Evolutionary conservation across 2,888 invertebrate species (phyloP).

Genomic region (Chromoteleia sp.): DNA sequence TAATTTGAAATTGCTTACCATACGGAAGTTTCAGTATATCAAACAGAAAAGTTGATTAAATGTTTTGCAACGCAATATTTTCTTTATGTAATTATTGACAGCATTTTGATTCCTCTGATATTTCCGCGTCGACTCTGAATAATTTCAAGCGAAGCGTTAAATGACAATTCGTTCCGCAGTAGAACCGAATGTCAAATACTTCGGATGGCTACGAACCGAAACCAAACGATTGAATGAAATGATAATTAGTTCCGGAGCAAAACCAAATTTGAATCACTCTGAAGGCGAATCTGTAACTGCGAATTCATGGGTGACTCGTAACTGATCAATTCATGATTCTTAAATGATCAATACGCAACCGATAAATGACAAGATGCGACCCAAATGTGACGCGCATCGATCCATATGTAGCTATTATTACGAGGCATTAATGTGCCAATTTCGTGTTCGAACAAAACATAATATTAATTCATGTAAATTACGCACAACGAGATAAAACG

Average conservation of each 20-base stretch:
- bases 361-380: constrained; percentile 35
- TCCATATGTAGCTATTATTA: constrained; percentile 12
- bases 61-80: neutral
- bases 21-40: neutral
- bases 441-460: neutral
- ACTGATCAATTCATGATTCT: constrained; percentile 47
- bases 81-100: constrained; percentile 10
- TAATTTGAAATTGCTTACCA: no score
- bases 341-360: constrained; percentile 28
- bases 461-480: neutral
- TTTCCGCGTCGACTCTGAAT: constrained; percentile 11
- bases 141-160: constrained; percentile 48
- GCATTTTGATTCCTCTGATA: constrained; percentile 15
- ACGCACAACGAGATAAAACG: neutral
- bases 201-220: constrained; percentile 36
- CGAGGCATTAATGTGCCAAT: constrained; percentile 1
- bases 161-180: constrained; percentile 48
- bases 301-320: constrained; percentile 32
- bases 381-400: constrained; percentile 8
- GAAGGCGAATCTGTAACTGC: constrained; percentile 29
- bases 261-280: constrained; percentile 31
- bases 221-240: constrained; percentile 59
- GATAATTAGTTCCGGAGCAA: constrained; percentile 56
- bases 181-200: constrained; percentile 53
- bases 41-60: neutral